Evolutionary conservation across 2,888 invertebrate species (phyloP), one percentile per base, ranked within the genome.

Genomic region (Malacosoma neustria): DNA sequence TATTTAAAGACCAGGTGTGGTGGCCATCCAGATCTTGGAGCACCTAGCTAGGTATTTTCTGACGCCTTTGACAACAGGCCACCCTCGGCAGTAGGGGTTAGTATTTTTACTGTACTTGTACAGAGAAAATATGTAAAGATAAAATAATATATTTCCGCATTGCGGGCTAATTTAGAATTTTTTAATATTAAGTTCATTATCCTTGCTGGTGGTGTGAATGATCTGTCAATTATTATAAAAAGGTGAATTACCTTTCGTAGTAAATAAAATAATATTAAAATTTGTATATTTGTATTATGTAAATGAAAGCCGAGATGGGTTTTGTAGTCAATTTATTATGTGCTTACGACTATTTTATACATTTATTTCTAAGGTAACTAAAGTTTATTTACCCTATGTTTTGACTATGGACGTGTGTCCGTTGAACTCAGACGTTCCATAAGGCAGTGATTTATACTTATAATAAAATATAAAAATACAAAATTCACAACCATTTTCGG

Each of bases 401-500:
- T 75, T 79, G 79, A 79, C 79, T 79, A 79, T 73, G 75, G 76
- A 74, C 76, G 34, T 50, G 70, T 72, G 72, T 67, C 58, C 51
- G 51, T 53, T 60, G 60, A 46, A 49, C 49, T 44, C 33, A 11
- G 13, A 11, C 39, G 67, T 57, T 58, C 68, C 63, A 61, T 55
- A 45, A 67, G 80, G 55, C 65, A 60, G 66, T 50, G 54, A 51
- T 38, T 45, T 30, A 22, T 9, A 22, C 22, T 22, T 22, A 22
- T 22, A 22, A 22, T 22, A 7, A 22, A 3, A 22, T 22, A 22
- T 22, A 22, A 22, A 22, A 7, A 7, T 22, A 22, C 22, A 22
- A 6, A 7, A 22, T 22, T 9, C 22, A 22, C 22, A 22, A 22
- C 22, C 22, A 22, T 22, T 22, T 9, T 22, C 22, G 22, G 9